Percentiles rank a stretch among this genome's conserved stretches.
phyloP scores from a whole-genome alignment of 2,113 vertebrate genomes.

The Rhinoderma darwinii region DNA sequence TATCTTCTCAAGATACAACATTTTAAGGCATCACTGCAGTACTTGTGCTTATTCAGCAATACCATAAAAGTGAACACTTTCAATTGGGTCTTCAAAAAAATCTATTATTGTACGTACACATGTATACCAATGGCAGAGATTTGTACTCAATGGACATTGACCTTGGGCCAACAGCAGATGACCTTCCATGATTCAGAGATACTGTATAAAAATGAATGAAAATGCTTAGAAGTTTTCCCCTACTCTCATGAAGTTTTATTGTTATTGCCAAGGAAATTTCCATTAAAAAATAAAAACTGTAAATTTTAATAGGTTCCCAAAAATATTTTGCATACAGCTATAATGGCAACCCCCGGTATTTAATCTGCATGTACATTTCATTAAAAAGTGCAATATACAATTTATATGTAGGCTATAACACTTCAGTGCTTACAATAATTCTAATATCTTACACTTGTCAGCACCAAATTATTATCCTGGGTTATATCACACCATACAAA shows the following conservation, averaged over 20 bases:
- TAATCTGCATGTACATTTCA: not conserved
- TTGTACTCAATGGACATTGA: not conserved
- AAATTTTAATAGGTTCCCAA: not conserved
- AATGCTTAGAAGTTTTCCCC: not conserved
- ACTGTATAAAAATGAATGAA: not conserved
- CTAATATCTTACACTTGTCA: not conserved
- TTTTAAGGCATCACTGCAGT: too few relatives aligned
- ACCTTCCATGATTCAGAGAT: not conserved
- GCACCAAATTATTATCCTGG: not conserved
- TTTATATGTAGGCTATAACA: not conserved
- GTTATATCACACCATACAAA: not conserved
- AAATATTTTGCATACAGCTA: not conserved
- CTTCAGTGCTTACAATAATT: not conserved
- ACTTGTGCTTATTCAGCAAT: too few relatives aligned
- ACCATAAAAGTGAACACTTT: not conserved
- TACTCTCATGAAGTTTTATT: not conserved
- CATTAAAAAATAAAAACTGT: not conserved
- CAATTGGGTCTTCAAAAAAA: not conserved
- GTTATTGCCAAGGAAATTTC: not conserved
- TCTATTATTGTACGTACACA: not conserved
- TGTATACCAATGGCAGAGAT: not conserved
- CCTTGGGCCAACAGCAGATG: not conserved
- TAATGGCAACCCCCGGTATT: not conserved
- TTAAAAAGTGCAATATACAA: not conserved
- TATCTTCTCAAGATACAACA: too few relatives aligned